These are phyloP conservation scores for Uropsilus gracilis DNA, from an alignment of 2,113 vertebrate species.

Conservation along the genomic window DNA sequence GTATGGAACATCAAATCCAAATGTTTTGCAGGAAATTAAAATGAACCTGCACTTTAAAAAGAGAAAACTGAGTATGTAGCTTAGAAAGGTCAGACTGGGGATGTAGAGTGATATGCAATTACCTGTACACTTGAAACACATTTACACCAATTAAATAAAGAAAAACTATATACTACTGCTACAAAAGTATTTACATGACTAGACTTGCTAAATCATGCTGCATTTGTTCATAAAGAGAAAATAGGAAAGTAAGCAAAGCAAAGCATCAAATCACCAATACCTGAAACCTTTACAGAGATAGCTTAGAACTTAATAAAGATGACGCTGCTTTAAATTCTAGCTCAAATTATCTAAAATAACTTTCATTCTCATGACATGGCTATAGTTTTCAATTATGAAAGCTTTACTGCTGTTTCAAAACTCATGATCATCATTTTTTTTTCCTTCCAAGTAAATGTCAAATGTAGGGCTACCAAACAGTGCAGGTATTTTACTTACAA, in stretches of 20 bases:
- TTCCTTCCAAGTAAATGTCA: not conserved
- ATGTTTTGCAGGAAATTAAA: not conserved
- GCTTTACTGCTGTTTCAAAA: conserved; percentile 34
- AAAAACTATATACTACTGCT: not conserved
- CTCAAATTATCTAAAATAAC: not conserved
- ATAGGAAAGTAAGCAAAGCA: not conserved
- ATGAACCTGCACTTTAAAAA: not conserved
- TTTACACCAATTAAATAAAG: not conserved
- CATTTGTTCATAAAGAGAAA: not conserved
- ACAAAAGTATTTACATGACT: not conserved
- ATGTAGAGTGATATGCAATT: not conserved
- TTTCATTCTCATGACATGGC: not conserved
- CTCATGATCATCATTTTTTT: not conserved
- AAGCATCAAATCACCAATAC: not conserved
- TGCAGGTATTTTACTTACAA: not conserved
- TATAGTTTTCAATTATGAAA: not conserved
- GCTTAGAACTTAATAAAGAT: not conserved
- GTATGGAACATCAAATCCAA: not conserved
- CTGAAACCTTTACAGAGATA: not conserved
- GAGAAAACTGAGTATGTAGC: not conserved
- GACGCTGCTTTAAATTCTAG: not conserved
- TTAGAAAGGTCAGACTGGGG: not conserved
- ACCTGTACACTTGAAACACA: not conserved
- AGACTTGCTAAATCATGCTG: not conserved
- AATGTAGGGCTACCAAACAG: not conserved